Conservation (phyloP, 2,113 vertebrate genomes). For the Bothrops jararaca region DNA sequence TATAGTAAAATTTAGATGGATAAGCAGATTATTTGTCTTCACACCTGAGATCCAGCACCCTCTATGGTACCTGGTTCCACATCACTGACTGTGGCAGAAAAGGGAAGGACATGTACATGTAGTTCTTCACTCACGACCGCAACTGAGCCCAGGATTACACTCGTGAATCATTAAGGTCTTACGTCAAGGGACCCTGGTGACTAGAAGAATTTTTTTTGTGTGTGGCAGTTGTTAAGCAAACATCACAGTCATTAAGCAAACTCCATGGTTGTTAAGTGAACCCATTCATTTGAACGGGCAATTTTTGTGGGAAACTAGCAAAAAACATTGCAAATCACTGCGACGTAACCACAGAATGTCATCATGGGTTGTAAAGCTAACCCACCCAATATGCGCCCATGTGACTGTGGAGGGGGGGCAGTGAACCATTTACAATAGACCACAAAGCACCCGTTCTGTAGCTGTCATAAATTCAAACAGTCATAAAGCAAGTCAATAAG, state of each 20-base stretch:
- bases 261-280: neutral
- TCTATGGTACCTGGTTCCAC: neutral
- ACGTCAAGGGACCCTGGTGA: neutral
- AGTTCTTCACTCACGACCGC: neutral
- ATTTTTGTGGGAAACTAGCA: neutral
- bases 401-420: neutral
- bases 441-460: neutral
- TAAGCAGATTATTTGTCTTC: neutral
- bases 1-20: neutral
- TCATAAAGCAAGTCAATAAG: neutral
- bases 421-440: neutral
- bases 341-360: neutral
- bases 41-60: neutral
- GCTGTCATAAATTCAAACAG: neutral
- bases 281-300: neutral
- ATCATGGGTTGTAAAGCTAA: neutral
- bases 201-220: neutral
- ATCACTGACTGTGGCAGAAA: neutral
- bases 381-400: neutral
- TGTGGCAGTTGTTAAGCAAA: neutral
- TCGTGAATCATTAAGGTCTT: neutral
- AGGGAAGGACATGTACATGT: neutral
- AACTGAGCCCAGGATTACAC: neutral
- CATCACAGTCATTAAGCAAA: neutral
- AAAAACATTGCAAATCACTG: neutral